phyloP scores from a whole-genome alignment of 2,113 vertebrate genomes.

The Hypanus sabinus region DNA sequence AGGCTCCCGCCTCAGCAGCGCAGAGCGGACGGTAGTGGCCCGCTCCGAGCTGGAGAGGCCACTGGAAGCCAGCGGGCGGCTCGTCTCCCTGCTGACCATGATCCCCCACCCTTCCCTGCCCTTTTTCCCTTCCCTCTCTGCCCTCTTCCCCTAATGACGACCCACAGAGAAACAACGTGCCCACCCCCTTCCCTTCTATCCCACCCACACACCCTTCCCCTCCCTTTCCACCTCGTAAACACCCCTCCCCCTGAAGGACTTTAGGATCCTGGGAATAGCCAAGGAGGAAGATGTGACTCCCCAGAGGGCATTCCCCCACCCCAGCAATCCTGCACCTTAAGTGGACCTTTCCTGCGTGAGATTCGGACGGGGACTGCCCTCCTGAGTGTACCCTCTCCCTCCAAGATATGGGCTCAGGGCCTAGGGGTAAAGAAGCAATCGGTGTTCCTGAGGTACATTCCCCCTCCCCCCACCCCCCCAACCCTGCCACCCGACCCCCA shows the following conservation, averaged over 20 bases:
- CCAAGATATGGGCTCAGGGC: too few relatives aligned
- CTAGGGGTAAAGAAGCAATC: too few relatives aligned
- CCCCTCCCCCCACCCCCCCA: too few relatives aligned
- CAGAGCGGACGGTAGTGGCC: conserved; percentile 69
- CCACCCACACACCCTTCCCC: not conserved
- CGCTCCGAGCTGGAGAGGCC: conserved; percentile 60
- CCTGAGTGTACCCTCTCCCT: too few relatives aligned
- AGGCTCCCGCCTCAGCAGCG: conserved; percentile 65
- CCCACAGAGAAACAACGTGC: too few relatives aligned
- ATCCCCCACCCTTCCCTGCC: conserved; percentile 42
- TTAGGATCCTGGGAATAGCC: not conserved
- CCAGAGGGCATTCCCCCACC: not conserved
- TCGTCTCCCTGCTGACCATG: conserved; percentile 70
- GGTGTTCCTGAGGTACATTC: too few relatives aligned
- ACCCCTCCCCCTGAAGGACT: not conserved
- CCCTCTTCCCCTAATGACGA: too few relatives aligned
- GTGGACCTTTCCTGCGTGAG: too few relatives aligned
- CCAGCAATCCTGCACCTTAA: too few relatives aligned
- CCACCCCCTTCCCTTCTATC: too few relatives aligned
- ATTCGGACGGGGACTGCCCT: too few relatives aligned
- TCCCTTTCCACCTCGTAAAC: not conserved
- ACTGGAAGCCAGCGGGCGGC: conserved; percentile 54
- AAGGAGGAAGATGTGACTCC: not conserved
- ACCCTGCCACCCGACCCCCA: too few relatives aligned
- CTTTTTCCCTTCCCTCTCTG: not conserved